These are phyloP conservation scores for Nansenia antarctica DNA, from an alignment of 2,113 vertebrate genomes.

Conservation along the genomic window DNA sequence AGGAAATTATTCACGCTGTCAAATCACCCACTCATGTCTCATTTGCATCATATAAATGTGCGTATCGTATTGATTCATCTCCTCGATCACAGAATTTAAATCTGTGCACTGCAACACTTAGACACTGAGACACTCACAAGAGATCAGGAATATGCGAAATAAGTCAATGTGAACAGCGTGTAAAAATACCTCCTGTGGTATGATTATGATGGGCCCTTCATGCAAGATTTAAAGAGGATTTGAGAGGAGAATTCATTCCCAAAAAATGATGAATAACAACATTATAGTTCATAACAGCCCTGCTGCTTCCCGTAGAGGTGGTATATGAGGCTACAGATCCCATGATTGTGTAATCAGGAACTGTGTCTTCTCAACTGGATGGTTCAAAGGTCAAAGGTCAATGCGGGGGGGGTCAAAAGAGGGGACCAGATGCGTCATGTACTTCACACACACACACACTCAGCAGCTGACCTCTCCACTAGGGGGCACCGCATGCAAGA, in stretches of 20 bases:
- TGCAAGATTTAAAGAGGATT: not conserved
- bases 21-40: not conserved
- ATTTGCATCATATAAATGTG: slow-evolving; percentile 37
- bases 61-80: slow-evolving; percentile 45
- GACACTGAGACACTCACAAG: not conserved
- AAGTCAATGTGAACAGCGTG: not conserved
- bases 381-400: not conserved
- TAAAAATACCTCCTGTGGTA: not conserved
- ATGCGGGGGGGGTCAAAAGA: too few species aligned
- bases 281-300: not conserved
- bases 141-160: not conserved
- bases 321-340: not conserved
- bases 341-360: not conserved
- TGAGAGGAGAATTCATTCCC: not conserved
- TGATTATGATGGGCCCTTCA: not conserved
- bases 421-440: too few species aligned
- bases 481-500: too few species aligned
- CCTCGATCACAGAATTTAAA: slow-evolving; percentile 27
- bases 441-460: too few species aligned
- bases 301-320: not conserved
- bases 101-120: not conserved
- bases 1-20: not conserved
- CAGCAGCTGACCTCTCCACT: too few species aligned
- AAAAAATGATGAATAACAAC: not conserved
- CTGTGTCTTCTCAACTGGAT: not conserved